Conservation (phyloP, 1,140 invertebrate genomes). For the Ostrea edulis region DNA sequence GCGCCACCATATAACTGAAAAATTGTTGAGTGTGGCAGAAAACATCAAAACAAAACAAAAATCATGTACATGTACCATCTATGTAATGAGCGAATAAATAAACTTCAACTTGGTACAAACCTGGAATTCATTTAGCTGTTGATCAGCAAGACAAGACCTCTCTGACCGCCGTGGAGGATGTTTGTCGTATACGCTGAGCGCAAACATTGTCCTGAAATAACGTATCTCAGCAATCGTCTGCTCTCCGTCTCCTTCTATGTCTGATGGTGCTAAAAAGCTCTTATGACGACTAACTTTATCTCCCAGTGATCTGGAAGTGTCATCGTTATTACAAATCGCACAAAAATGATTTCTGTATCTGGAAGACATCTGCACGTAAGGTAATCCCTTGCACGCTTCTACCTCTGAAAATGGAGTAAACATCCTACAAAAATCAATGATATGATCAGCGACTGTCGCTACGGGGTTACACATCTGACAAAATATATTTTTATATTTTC, state of each 20-base stretch:
- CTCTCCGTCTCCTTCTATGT: too few relatives aligned
- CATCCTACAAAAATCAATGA: neutral
- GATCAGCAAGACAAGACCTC: neutral
- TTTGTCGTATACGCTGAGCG: neutral
- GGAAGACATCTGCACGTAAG: neutral
- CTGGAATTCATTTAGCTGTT: neutral
- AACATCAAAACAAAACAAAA: too few relatives aligned
- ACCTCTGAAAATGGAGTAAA: neutral
- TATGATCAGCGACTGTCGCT: neutral
- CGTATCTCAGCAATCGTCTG: neutral
- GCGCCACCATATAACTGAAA: too few relatives aligned
- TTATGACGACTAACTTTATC: too few relatives aligned
- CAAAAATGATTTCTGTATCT: slow-evolving; percentile 42
- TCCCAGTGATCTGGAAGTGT: too few relatives aligned
- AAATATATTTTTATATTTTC: slow-evolving; percentile 44
- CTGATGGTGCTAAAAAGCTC: too few relatives aligned
- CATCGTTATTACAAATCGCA: neutral
- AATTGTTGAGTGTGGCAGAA: too few relatives aligned
- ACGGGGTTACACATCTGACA: slow-evolving; percentile 47
- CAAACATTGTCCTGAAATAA: neutral
- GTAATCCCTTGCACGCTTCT: neutral
- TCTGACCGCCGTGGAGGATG: neutral
- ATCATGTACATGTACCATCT: too few relatives aligned
- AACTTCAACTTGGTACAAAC: neutral
- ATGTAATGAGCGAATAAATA: too few relatives aligned